Evolutionary conservation across 2,797 vertebrate species (phyloP).

Genomic region (Rousettus madagascariensis): DNA sequence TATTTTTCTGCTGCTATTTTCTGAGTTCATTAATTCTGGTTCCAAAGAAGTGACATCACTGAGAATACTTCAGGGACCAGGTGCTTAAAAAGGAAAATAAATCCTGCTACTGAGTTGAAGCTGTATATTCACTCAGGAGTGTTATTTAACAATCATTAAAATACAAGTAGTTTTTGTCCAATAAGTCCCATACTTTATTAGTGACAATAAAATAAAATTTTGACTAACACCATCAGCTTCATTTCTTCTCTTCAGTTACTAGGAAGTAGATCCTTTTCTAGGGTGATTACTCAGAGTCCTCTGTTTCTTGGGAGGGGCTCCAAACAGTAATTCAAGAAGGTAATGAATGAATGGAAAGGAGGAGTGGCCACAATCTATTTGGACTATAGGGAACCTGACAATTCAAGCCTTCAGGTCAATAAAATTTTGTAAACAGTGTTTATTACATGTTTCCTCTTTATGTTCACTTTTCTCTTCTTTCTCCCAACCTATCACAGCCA

Average conservation of each 20-base stretch:
- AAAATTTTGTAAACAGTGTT: background rate
- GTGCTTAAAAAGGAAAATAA: slow-evolving; percentile 41
- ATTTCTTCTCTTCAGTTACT: slow-evolving; percentile 36
- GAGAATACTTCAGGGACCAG: background rate
- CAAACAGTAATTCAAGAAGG: background rate
- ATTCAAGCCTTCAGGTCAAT: slow-evolving; percentile 11
- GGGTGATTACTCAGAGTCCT: background rate
- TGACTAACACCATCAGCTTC: background rate
- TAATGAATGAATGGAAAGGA: background rate
- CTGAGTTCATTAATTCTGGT: slow-evolving; percentile 32
- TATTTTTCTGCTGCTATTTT: background rate
- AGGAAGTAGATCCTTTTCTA: background rate
- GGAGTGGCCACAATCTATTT: background rate
- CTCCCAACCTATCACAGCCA: background rate
- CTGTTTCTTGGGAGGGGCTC: background rate
- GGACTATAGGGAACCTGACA: slow-evolving; percentile 37
- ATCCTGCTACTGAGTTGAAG: background rate
- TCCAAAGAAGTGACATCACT: slow-evolving; percentile 9
- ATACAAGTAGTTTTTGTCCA: background rate
- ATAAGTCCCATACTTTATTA: slow-evolving; percentile 28
- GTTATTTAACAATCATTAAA: slow-evolving; percentile 54
- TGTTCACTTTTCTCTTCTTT: background rate
- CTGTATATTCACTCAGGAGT: background rate
- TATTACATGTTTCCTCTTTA: background rate
- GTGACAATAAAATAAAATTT: background rate